Base-by-base conservation (phyloP, 2,888 invertebrate species). In the Idaea biselata region DNA sequence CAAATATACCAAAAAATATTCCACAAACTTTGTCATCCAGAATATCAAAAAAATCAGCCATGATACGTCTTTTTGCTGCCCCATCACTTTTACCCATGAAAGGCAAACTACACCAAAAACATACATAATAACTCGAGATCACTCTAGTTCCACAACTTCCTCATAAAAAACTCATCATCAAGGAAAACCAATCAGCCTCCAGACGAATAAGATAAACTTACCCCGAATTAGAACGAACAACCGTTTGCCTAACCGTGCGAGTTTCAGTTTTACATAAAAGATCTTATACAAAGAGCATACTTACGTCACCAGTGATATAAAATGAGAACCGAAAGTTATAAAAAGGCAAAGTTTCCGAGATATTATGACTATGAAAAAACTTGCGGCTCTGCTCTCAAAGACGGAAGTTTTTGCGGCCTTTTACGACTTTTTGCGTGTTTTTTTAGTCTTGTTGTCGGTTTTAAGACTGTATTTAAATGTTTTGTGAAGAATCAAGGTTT, bases 331-430 rank as follows among this genome's bases (percentile, higher is more conserved):
- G 59, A 64, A 68, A 66, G 65, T 69, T 67, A 63, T 66, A 65
- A 68, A 68, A 68, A 63, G 56, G 58, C 58, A 57, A 68, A 68
- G 64, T 69, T 71, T 68, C 67, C 68, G 60, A 57, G 63, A 59
- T 65, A 62, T 64, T 63, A 67, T 68, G 70, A 69, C 69, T 69
- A 69, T 70, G 70, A 72, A 71, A 73, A 71, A 70, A 70, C 71
- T 72, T 69, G 63, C 62, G 66, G 70, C 68, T 71, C 68, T 71
- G 68, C 44, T 59, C 33, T 68, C 66, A 56, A 66, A 67, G 65
- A 67, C 66, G 63, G 65, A 70, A 67, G 68, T 72, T 72, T 69
- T 70, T 69, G 68, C 63, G 68, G 66, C 55, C 63, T 66, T 67
- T 63, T 18, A 44, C 44, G 44, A 44, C 44, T 44, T 44, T 44